Conservation (phyloP, 1,140 invertebrate genomes). For the Euwallacea similis region DNA sequence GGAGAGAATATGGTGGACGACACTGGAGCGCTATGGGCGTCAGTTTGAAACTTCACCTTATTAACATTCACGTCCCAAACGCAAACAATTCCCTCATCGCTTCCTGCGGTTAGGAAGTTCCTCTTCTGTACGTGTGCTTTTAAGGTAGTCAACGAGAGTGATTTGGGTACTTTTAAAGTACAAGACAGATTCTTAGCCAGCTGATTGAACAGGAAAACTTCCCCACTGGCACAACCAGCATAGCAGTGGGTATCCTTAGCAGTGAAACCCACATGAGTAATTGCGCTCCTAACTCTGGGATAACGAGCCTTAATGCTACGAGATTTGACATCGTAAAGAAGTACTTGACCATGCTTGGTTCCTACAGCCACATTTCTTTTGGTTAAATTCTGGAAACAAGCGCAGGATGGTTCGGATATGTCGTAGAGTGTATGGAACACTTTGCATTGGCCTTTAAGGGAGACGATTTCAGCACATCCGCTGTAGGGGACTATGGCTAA, state of each 20-base stretch:
- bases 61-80: conserved; percentile 51
- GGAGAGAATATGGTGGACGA: conserved; percentile 47
- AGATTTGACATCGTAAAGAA: conserved; percentile 51
- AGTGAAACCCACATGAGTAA: conserved; percentile 45
- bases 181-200: conserved; percentile 41
- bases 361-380: conserved; percentile 51
- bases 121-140: conserved; percentile 46
- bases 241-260: conserved; percentile 49
- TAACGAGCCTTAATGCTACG: conserved; percentile 45
- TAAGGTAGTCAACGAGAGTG: conserved; percentile 44
- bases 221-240: conserved; percentile 47
- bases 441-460: conserved; percentile 46
- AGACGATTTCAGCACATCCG: conserved; percentile 48
- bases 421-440: conserved; percentile 46
- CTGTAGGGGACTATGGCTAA: conserved; percentile 47
- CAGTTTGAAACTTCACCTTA: conserved; percentile 42
- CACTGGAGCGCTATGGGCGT: conserved; percentile 47
- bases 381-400: conserved; percentile 48
- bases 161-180: conserved; percentile 47
- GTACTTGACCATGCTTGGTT: conserved; percentile 45
- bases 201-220: conserved; percentile 47
- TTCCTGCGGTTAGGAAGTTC: conserved; percentile 45
- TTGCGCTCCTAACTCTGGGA: conserved; percentile 38
- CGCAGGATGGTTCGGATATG: conserved; percentile 48
- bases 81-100: conserved; percentile 49